Conservation (phyloP, 1,140 invertebrate species). For the Papilio helenus region DNA sequence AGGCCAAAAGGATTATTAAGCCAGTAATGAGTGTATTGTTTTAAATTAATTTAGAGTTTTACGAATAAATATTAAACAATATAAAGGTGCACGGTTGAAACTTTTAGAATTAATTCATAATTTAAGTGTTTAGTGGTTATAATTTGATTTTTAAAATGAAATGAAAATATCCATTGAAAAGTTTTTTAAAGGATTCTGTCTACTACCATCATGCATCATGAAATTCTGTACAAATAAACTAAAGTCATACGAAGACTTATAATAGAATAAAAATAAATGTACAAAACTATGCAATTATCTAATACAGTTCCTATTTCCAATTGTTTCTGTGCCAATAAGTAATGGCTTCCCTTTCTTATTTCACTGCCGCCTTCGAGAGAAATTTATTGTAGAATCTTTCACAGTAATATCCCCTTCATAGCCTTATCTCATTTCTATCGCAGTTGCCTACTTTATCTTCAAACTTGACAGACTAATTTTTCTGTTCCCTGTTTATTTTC, state of each 20-base stretch:
- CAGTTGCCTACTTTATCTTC: not conserved
- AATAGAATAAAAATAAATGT: not conserved
- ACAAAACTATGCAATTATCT: not conserved
- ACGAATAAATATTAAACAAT: not conserved
- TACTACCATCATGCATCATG: too few species aligned
- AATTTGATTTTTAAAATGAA: too few species aligned
- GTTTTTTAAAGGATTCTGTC: too few species aligned
- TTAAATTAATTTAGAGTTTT: not conserved
- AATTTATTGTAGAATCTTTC: slow-evolving; percentile 29
- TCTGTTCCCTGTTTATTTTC: not conserved
- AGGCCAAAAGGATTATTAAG: slow-evolving; percentile 22
- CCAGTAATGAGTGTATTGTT: slow-evolving; percentile 8
- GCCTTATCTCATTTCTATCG: slow-evolving; percentile 33
- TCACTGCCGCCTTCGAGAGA: slow-evolving; percentile 16
- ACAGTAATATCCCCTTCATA: slow-evolving; percentile 30
- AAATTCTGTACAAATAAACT: too few species aligned
- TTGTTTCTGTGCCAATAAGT: not conserved
- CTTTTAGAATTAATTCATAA: too few species aligned
- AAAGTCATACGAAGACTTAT: not conserved
- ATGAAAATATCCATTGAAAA: too few species aligned
- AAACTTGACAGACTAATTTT: slow-evolving; percentile 7
- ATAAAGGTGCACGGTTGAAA: not conserved
- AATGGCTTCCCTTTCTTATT: slow-evolving; percentile 35
- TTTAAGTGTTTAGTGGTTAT: too few species aligned
- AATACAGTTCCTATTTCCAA: slow-evolving; percentile 18